phyloP scores from a whole-genome alignment of 1,140 invertebrate species.

The Calliphora vicina region DNA sequence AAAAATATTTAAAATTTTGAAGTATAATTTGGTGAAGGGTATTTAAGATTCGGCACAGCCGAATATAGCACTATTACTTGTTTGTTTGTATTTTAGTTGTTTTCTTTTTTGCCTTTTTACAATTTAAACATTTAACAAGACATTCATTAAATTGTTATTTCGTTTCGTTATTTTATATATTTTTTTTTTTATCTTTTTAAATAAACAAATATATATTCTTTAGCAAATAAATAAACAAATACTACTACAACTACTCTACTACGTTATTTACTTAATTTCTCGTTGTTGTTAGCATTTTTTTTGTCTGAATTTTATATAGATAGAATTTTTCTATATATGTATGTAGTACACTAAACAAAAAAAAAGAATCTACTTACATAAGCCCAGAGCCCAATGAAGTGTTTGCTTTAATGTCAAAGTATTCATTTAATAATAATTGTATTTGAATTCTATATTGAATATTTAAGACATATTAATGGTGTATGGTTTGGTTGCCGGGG shows the following conservation, averaged over 20 bases:
- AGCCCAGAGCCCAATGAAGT: neutral
- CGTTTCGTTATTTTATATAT: neutral
- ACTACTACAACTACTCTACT: neutral
- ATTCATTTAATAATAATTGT: neutral
- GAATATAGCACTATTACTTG: too few species aligned
- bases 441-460: neutral
- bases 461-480: neutral
- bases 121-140: neutral
- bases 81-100: too few species aligned
- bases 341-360: neutral
- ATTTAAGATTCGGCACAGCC: too few species aligned
- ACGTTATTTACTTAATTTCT: neutral
- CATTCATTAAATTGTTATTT: conserved; percentile 5
- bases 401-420: neutral
- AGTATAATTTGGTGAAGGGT: too few species aligned
- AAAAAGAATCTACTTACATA: neutral
- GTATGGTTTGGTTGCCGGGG: neutral
- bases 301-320: too few species aligned
- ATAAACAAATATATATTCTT: neutral
- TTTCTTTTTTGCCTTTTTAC: neutral
- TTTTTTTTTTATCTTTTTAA: neutral
- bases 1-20: too few species aligned
- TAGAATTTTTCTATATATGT: too few species aligned
- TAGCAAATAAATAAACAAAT: neutral
- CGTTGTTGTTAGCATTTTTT: too few species aligned